A percentile compares a stretch with the other conserved stretches of the same genome.
These are phyloP conservation scores for Crotalus horridus DNA, from an alignment of 2,113 vertebrate genomes.

Conservation along the genomic window DNA sequence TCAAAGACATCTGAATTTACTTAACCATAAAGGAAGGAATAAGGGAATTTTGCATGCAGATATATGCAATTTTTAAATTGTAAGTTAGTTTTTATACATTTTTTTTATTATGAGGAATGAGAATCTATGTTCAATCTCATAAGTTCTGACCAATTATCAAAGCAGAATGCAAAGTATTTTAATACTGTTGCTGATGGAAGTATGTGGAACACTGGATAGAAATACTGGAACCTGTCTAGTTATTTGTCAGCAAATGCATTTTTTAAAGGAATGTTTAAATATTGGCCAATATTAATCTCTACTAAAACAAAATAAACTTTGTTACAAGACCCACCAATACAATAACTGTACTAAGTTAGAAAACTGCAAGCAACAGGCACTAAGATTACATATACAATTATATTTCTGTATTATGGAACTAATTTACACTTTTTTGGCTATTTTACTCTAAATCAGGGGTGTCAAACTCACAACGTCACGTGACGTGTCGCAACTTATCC, in stretches of 20 bases:
- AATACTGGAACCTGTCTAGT: background rate
- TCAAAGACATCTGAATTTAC: constrained; percentile 21
- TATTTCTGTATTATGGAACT: background rate
- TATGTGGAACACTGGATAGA: background rate
- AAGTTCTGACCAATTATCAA: background rate
- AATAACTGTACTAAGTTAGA: background rate
- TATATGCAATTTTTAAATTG: background rate
- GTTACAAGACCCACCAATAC: background rate
- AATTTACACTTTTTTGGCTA: background rate
- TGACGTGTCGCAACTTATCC: too few species aligned
- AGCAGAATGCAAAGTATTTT: background rate
- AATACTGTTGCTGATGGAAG: background rate
- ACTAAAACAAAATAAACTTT: background rate
- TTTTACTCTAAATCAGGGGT: background rate
- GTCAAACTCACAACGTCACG: too few species aligned
- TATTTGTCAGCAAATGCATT: background rate
- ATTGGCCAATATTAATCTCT: background rate
- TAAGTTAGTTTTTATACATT: background rate
- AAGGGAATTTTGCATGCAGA: background rate
- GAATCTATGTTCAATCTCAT: background rate
- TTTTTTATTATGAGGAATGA: background rate
- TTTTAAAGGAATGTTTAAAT: background rate
- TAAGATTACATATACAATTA: background rate
- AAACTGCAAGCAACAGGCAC: background rate
- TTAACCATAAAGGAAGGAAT: constrained; percentile 9